Evolutionary conservation across 2,113 vertebrate species (phyloP).

Genomic region (Alectura lathami): DNA sequence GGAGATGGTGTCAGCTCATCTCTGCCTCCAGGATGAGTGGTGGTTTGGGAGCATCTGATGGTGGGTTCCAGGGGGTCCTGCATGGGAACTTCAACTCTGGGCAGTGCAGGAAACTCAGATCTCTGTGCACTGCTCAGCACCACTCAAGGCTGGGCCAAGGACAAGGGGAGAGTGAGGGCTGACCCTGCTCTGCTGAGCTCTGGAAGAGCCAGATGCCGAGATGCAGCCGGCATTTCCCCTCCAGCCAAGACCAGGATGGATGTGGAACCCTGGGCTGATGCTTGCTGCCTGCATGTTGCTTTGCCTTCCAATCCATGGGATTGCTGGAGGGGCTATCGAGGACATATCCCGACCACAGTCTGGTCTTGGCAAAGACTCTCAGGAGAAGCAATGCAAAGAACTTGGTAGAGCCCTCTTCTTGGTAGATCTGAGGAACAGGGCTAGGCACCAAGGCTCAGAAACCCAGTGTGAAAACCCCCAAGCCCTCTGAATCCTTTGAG

Average conservation of each 20-base stretch:
- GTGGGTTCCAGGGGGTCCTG: not conserved
- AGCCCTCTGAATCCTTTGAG: accelerated
- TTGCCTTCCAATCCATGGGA: not conserved
- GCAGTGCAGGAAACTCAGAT: not conserved
- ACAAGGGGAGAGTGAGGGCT: not conserved
- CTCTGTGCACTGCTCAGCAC: not conserved
- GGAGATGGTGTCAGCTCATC: not conserved
- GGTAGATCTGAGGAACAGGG: not conserved
- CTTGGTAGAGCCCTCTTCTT: not conserved
- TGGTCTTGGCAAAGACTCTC: not conserved
- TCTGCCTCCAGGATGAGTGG: not conserved
- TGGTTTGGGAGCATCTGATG: no score
- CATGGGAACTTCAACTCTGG: not conserved
- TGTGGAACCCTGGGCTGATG: not conserved
- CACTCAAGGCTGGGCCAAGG: not conserved
- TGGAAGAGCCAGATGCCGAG: not conserved
- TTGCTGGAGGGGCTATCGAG: not conserved
- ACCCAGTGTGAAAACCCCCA: not conserved
- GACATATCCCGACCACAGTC: not conserved
- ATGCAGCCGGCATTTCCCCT: not conserved
- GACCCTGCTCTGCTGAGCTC: not conserved
- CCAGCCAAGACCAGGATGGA: not conserved
- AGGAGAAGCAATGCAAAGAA: not conserved
- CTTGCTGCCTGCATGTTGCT: not conserved
- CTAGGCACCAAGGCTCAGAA: not conserved